A percentile compares a stretch with the other conserved stretches of the same genome.
These are phyloP conservation scores for Brachyhypopomus occidentalis DNA, from an alignment of 2,113 vertebrate species.

Conservation along the genomic window DNA sequence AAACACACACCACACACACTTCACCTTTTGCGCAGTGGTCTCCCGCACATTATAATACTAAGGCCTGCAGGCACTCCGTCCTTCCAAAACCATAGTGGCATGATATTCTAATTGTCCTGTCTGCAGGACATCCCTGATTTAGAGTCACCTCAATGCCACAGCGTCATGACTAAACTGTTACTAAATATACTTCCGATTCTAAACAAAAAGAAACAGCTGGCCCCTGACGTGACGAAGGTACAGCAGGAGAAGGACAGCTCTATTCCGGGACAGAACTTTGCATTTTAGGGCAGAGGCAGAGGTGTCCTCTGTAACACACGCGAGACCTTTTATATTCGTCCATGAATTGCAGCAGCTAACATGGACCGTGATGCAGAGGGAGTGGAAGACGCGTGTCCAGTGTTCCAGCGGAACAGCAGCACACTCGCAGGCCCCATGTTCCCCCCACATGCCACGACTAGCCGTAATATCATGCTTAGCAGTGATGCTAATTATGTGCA, in stretches of 20 bases:
- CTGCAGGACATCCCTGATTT: constrained; percentile 36
- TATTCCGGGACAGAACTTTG: constrained; percentile 6
- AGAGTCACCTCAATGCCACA: constrained; percentile 31
- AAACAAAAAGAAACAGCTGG: constrained; percentile 7
- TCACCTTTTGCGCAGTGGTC: constrained; percentile 34
- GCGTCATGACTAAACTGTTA: constrained; percentile 20
- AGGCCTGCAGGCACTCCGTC: not conserved
- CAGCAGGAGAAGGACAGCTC: constrained; percentile 1
- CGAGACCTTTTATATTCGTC: not conserved
- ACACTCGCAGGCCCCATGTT: too few relatives aligned
- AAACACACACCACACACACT: not conserved
- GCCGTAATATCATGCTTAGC: not conserved
- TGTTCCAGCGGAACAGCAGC: too few relatives aligned
- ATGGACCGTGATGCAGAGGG: too few relatives aligned
- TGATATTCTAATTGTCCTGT: constrained; percentile 30
- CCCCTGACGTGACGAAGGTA: not conserved
- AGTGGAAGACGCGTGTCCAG: too few relatives aligned
- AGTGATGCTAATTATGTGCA: not conserved
- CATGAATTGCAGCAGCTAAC: too few relatives aligned
- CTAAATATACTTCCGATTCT: constrained; percentile 26
- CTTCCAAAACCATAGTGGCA: constrained; percentile 35
- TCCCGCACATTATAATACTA: constrained; percentile 40
- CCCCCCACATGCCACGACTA: not conserved
- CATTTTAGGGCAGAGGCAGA: not conserved
- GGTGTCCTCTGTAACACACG: constrained; percentile 2